phyloP scores from a whole-genome alignment of 1,140 invertebrate genomes.

The Euwallacea fornicatus region DNA sequence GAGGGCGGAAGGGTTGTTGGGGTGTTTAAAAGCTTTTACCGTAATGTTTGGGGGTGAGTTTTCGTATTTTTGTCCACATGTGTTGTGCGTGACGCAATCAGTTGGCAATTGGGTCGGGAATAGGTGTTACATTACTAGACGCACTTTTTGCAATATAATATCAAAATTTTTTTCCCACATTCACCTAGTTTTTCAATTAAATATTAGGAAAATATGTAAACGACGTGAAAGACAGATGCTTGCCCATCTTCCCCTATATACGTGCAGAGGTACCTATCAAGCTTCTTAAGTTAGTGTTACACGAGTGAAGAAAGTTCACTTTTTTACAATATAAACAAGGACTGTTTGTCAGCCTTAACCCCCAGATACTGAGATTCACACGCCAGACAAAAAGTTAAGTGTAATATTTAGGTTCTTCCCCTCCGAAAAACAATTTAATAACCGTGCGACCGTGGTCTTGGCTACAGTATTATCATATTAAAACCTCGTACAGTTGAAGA shows the following conservation, averaged over 20 bases:
- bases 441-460: conserved; percentile 21
- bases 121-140: too few species aligned
- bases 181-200: too few species aligned
- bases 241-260: too few species aligned
- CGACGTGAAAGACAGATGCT: too few species aligned
- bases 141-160: too few species aligned
- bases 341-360: too few species aligned
- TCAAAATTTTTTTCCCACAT: too few species aligned
- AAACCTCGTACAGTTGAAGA: conserved; percentile 27
- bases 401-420: conserved; percentile 7
- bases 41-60: conserved; percentile 15
- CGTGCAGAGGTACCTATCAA: too few species aligned
- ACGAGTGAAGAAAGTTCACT: too few species aligned
- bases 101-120: not conserved
- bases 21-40: conserved; percentile 27
- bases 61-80: conserved; percentile 14
- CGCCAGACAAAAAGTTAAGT: conserved; percentile 32
- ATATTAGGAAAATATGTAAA: too few species aligned
- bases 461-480: conserved; percentile 29
- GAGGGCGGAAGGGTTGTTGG: conserved; percentile 4
- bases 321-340: too few species aligned
- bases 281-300: too few species aligned
- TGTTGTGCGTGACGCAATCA: not conserved
- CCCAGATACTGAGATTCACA: conserved; percentile 9
- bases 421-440: conserved; percentile 30